Evolutionary conservation across 2,797 vertebrate species (phyloP).

Genomic region (Rhabdophis nuchalis): DNA sequence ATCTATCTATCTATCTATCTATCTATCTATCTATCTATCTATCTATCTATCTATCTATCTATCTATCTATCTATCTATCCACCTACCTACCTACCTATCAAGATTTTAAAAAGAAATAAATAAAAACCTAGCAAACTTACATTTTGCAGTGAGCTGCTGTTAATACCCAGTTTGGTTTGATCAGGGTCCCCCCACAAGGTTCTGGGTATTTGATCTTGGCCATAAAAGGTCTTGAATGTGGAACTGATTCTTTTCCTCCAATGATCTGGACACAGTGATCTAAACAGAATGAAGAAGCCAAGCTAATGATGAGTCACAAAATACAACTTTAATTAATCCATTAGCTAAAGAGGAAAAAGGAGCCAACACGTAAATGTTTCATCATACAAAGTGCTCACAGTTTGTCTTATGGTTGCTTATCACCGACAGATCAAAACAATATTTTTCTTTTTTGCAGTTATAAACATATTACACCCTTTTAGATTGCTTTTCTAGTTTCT

Average conservation of each 20-base stretch:
- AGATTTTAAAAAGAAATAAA: not conserved
- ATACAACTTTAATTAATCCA: not conserved
- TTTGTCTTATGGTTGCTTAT: not conserved
- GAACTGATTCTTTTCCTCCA: conserved; percentile 59
- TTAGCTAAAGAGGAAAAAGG: not conserved
- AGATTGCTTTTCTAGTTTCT: not conserved
- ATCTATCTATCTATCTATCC: too few relatives aligned
- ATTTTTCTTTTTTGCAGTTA: not conserved
- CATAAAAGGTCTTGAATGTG: conserved; percentile 74
- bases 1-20: too few relatives aligned
- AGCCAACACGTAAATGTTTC: not conserved
- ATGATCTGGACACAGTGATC: conserved; percentile 56
- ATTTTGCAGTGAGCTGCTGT: conserved; percentile 60
- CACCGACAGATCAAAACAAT: not conserved
- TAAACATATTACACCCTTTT: not conserved
- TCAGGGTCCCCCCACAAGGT: conserved; percentile 65
- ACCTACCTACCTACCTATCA: too few relatives aligned
- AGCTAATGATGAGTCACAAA: not conserved
- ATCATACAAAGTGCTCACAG: not conserved
- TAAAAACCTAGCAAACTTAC: conserved; percentile 43
- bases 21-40: too few relatives aligned
- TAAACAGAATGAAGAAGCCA: not conserved
- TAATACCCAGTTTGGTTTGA: conserved; percentile 60
- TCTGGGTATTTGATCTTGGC: not conserved
- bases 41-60: too few relatives aligned